Conservation (phyloP, 2,888 invertebrate species). For the Melanotus villosus region DNA sequence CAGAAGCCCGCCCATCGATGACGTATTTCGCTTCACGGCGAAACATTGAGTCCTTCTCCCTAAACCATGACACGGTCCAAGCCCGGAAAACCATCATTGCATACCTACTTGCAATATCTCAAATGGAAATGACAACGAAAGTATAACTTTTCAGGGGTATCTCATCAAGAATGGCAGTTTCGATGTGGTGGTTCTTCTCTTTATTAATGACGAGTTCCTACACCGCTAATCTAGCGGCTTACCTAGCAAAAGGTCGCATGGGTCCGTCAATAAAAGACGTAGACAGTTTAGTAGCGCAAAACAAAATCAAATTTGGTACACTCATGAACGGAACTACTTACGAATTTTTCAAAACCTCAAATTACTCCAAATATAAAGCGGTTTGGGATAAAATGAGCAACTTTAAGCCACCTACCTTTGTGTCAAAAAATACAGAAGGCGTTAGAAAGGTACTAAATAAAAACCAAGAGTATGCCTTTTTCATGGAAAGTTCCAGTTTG, state of each 20-base stretch:
- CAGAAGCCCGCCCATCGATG: too few relatives aligned
- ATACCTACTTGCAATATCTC: too few relatives aligned
- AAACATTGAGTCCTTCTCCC: too few relatives aligned
- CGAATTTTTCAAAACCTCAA: conserved; percentile 80
- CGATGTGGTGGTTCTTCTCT: conserved; percentile 96
- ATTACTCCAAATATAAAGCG: conserved; percentile 53
- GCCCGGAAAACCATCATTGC: too few relatives aligned
- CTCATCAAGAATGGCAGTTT: conserved; percentile 89
- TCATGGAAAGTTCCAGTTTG: conserved; percentile 96
- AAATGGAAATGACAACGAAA: too few relatives aligned
- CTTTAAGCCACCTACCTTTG: conserved; percentile 85
- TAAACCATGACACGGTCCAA: too few relatives aligned
- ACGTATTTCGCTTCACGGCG: too few relatives aligned
- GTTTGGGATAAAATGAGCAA: conserved; percentile 79
- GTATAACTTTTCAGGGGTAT: conserved; percentile 86
- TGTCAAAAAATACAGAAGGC: conserved; percentile 86
- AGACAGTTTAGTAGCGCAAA: conserved; percentile 93
- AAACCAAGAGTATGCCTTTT: conserved; percentile 88
- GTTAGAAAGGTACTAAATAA: conserved; percentile 88
- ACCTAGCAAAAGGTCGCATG: conserved; percentile 90
- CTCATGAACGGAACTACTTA: conserved; percentile 90
- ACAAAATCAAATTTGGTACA: conserved; percentile 95
- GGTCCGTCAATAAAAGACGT: conserved; percentile 91
- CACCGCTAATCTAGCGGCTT: conserved; percentile 95
- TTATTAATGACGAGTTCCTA: conserved; percentile 94